A percentile compares a stretch with the other conserved stretches of the same genome.
These are phyloP conservation scores for Tragelaphus strepsiceros DNA, from an alignment of 2,113 vertebrate genomes.

Conservation along the genomic window DNA sequence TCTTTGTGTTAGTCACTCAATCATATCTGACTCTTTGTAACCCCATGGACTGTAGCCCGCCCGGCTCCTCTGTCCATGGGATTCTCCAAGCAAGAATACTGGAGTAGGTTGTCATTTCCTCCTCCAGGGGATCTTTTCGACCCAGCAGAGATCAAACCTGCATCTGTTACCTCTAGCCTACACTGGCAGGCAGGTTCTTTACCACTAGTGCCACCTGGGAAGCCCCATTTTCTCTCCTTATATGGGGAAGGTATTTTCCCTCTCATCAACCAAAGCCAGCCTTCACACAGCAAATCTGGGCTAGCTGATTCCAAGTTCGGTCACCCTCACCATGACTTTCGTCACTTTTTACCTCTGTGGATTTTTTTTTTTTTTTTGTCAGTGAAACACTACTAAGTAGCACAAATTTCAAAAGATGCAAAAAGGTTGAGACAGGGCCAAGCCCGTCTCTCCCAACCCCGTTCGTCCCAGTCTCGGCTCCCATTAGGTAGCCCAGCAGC, in stretches of 20 bases:
- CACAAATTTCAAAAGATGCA: background rate
- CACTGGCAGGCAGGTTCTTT: background rate
- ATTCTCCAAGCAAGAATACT: background rate
- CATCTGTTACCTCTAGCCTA: background rate
- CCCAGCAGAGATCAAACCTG: background rate
- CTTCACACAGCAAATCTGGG: background rate
- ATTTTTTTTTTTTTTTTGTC: background rate
- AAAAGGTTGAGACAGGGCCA: background rate
- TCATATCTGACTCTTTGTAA: background rate
- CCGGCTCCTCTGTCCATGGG: background rate
- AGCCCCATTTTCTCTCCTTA: background rate
- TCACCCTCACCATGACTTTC: fast-evolving
- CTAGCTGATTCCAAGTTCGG: background rate
- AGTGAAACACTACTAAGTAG: fast-evolving
- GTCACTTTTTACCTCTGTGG: background rate
- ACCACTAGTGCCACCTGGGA: background rate
- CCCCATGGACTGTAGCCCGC: background rate
- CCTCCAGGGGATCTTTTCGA: background rate
- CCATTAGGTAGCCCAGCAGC: fast-evolving
- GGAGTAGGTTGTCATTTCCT: background rate
- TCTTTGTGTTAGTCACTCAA: background rate
- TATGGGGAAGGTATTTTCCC: fast-evolving
- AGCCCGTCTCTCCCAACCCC: background rate
- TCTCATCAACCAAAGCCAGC: fast-evolving
- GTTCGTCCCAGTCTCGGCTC: fast-evolving